Conservation (phyloP, 2,888 invertebrate species). For the Pyrochroa serraticornis region DNA sequence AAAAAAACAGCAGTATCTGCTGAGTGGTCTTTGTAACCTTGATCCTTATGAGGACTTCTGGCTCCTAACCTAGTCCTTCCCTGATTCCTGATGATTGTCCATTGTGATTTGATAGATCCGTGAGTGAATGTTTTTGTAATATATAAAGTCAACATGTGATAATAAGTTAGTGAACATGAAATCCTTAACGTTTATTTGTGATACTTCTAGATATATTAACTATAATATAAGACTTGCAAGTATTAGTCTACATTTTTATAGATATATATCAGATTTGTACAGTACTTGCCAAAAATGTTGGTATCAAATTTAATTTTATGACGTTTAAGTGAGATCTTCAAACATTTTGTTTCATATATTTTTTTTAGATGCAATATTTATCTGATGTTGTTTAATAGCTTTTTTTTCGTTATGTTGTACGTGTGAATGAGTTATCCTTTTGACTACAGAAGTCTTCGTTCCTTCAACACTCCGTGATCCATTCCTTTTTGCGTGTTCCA, state of each 20-base stretch:
- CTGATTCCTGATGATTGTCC: slow-evolving; percentile 39
- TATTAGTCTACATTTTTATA: slow-evolving; percentile 39
- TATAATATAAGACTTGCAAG: slow-evolving; percentile 44
- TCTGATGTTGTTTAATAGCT: slow-evolving; percentile 31
- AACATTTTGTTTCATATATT: slow-evolving; percentile 33
- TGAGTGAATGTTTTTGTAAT: slow-evolving; percentile 40
- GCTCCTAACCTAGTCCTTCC: slow-evolving; percentile 50
- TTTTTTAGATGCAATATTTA: slow-evolving; percentile 39
- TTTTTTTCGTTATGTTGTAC: slow-evolving; percentile 26
- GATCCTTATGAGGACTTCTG: slow-evolving; percentile 57
- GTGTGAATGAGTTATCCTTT: slow-evolving; percentile 51
- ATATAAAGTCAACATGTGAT: slow-evolving; percentile 50
- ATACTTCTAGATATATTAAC: slow-evolving; percentile 46
- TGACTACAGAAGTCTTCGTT: slow-evolving; percentile 57
- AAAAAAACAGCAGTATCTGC: slow-evolving; percentile 9
- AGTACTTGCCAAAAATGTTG: slow-evolving; percentile 37
- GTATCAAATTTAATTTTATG: slow-evolving; percentile 34
- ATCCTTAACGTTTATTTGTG: slow-evolving; percentile 50
- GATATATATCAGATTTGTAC: slow-evolving; percentile 36
- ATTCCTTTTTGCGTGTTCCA: slow-evolving; percentile 50
- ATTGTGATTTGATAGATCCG: slow-evolving; percentile 37
- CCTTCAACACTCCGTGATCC: slow-evolving; percentile 56
- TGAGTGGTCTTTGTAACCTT: slow-evolving; percentile 37
- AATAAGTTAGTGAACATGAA: slow-evolving; percentile 53
- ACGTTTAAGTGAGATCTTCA: slow-evolving; percentile 32